A percentile compares a stretch with the other conserved stretches of the same genome.
These are phyloP conservation scores for Gnathonemus longibarbis DNA, from an alignment of 2,113 vertebrate genomes.

Conservation along the genomic window DNA sequence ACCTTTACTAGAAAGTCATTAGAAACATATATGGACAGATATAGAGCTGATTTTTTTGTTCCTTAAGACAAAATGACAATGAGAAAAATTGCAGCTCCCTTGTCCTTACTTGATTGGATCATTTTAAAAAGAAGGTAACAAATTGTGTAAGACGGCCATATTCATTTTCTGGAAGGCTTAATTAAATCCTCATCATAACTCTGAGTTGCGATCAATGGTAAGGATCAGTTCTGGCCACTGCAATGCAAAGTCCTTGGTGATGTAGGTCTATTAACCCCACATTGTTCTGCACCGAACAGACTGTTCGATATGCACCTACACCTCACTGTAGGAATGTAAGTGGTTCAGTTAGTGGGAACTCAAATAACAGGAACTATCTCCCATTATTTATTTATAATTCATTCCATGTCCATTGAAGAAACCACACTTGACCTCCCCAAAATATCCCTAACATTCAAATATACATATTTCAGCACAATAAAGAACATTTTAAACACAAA, in stretches of 20 bases:
- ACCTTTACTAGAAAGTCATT: background rate
- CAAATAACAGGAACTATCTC: background rate
- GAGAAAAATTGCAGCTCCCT: background rate
- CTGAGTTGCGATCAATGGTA: background rate
- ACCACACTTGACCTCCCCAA: background rate
- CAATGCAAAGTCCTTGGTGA: background rate
- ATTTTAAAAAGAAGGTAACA: background rate
- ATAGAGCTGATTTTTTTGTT: background rate
- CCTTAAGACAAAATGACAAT: background rate
- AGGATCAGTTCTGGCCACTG: background rate
- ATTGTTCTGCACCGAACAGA: background rate
- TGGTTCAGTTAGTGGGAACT: background rate
- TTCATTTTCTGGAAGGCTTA: background rate
- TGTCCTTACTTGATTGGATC: background rate
- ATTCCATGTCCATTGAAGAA: background rate
- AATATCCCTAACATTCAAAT: background rate
- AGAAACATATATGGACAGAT: background rate
- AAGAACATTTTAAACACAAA: background rate
- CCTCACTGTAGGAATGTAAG: background rate
- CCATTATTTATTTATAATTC: background rate
- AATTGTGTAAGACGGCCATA: background rate
- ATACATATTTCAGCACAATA: background rate
- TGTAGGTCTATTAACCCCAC: background rate
- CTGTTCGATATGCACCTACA: background rate
- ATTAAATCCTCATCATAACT: background rate